These are phyloP conservation scores for Chloroceryle amazona DNA, from an alignment of 2,797 vertebrate genomes.

Conservation along the genomic window DNA sequence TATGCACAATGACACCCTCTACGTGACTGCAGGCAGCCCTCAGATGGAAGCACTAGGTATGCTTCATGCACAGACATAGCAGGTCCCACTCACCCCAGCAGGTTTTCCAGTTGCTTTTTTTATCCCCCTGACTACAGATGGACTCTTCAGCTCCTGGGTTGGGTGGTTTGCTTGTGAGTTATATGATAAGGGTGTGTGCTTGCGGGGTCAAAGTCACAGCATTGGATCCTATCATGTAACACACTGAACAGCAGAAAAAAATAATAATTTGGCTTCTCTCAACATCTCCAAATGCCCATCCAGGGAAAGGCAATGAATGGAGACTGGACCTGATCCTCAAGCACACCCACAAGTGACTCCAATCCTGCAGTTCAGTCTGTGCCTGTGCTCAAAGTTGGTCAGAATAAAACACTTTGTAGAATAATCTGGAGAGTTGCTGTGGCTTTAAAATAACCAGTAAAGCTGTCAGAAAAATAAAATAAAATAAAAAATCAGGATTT, in stretches of 20 bases:
- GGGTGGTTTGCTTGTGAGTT: neutral
- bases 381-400: neutral
- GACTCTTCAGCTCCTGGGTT: neutral
- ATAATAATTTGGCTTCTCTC: neutral
- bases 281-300: neutral
- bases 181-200: neutral
- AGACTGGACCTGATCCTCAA: neutral
- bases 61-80: neutral
- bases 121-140: neutral
- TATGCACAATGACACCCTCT: rapidly evolving
- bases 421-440: neutral
- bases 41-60: neutral
- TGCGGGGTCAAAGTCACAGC: neutral
- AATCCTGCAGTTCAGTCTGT: neutral
- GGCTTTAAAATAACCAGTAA: neutral
- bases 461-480: neutral
- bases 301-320: neutral
- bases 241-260: neutral
- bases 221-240: neutral
- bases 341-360: neutral
- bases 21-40: neutral
- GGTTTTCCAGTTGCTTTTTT: neutral
- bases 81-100: neutral
- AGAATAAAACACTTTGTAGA: neutral
- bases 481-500: neutral